Evolutionary conservation across 64 coral and sea anemone genomes (phyloP), one percentile per base, ranked within the genome.

Genomic region (Montipora cactus): DNA sequence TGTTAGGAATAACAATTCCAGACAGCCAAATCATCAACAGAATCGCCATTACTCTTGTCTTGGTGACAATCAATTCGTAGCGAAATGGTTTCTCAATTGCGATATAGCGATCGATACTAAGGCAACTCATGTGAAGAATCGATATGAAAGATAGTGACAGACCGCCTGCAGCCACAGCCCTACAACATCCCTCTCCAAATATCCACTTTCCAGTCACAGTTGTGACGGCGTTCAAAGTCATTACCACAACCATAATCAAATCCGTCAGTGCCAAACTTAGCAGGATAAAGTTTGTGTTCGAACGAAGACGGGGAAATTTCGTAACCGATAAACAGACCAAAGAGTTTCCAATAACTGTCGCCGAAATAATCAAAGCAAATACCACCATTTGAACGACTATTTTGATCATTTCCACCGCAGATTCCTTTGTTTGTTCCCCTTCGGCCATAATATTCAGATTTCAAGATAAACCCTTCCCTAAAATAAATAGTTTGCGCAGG

Each of bases 61-160:
- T 96, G 4, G 97, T 98, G 18, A 98, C 78, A 5, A 88, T 62
- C 1, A 80, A 80, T 64, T 67, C 53, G 45, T 98, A 98, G 20
- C 91, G 80, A 77, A 98, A 91, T 62, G 97, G 97, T 61, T 67
- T 84, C 48, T 95, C 75, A 21, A 98, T 98, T n/a, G 97, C 94
- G 3, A 98, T 83, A 75, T 91, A 98, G 55, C 97, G 94, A 71
- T 98, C 97, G 12, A 98, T 70, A 20, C 97, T 98, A 5, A 98
- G 74, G 44, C 91, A 88, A 81, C 91, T 91, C 44, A 98, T 51
- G 25, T 98, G 97, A 44, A 98, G 90, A 49, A 98, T 94, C 1
- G 97, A 98, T 20, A 98, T 83, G n/a, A 98, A 86, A 11, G 91
- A 64, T 4, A 96, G 49, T 1, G 94, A 87, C 5, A 98, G 72